Evolutionary conservation across 2,797 vertebrate genomes (phyloP).

Genomic region (Poeciliopsis infans): DNA sequence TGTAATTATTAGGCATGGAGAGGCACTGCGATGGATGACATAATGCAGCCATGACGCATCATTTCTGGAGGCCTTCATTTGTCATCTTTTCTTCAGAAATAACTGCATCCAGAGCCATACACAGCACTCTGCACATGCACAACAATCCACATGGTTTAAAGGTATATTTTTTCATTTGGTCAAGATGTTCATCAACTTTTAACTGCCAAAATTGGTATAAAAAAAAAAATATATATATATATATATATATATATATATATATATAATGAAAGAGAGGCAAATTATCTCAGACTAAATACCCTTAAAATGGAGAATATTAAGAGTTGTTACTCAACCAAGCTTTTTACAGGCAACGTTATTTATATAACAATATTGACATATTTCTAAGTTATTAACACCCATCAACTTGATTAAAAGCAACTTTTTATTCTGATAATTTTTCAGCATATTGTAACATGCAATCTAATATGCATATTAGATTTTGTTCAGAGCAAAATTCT

Average conservation of each 20-base stretch:
- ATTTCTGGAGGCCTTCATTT: neutral
- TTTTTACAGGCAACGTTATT: neutral
- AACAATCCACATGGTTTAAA: neutral
- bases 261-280: no score
- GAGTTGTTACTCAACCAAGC: neutral
- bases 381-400: no score
- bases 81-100: neutral
- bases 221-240: no score
- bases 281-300: no score
- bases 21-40: neutral
- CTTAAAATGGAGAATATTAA: neutral
- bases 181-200: neutral
- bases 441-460: neutral
- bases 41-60: neutral
- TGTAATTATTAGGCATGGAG: constrained; percentile 1
- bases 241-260: no score
- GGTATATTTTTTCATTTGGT: neutral
- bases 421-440: neutral
- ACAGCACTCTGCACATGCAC: neutral
- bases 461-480: neutral
- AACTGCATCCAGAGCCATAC: neutral
- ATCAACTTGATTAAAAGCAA: no score
- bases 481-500: neutral
- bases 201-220: neutral
- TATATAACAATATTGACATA: neutral